These are phyloP conservation scores for Danio rerio DNA, from an alignment of 2,113 vertebrate genomes.

Conservation along the genomic window DNA sequence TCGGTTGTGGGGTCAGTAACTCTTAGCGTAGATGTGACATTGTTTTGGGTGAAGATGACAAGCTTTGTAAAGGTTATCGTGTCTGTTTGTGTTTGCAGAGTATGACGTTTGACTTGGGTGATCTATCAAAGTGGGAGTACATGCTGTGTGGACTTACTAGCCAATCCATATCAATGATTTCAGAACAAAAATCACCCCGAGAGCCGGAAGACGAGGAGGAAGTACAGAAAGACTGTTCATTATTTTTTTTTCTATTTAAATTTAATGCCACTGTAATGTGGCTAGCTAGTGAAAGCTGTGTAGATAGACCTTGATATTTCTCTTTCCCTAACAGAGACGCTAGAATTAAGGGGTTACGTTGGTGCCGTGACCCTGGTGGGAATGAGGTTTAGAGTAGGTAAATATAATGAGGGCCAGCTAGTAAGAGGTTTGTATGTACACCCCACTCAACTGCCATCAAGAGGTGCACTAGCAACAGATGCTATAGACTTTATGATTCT, in stretches of 20 bases:
- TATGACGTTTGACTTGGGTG: slow-evolving; percentile 83
- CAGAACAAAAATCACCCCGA: slow-evolving; percentile 53
- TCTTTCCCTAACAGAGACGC: no score
- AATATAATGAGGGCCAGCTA: no score
- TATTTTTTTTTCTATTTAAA: neutral
- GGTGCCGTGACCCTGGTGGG: no score
- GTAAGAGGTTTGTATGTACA: no score
- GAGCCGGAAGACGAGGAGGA: slow-evolving; percentile 62
- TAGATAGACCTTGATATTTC: no score
- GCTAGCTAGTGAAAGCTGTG: no score
- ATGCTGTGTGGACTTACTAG: slow-evolving; percentile 69
- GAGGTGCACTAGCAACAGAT: no score
- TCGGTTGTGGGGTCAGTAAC: slow-evolving; percentile 79
- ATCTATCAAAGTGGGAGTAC: slow-evolving; percentile 83
- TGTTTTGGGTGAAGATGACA: neutral
- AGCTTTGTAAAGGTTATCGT: neutral
- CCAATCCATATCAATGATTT: slow-evolving; percentile 53
- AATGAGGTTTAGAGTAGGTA: no score
- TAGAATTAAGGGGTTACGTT: no score
- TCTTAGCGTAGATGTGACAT: neutral
- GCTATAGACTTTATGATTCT: no score
- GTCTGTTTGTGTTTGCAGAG: slow-evolving; percentile 73
- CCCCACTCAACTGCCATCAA: no score
- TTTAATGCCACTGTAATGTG: neutral
- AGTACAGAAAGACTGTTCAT: slow-evolving; percentile 27